Evolutionary conservation across 2,113 vertebrate genomes (phyloP), one percentile per base, ranked within the genome.

Genomic region (Connochaetes taurinus): DNA sequence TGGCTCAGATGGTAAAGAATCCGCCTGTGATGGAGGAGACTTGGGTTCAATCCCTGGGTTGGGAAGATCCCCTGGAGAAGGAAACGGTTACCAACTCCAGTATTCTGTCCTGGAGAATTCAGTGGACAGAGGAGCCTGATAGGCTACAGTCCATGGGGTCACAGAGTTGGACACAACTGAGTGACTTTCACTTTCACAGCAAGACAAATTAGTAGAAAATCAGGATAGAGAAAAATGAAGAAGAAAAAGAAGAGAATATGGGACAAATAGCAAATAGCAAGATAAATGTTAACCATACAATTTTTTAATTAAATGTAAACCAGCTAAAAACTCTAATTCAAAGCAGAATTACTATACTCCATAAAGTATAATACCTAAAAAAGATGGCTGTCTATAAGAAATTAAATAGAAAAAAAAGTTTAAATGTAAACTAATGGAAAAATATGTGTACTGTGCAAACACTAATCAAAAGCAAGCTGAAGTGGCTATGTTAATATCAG

Each of bases 21-120:
- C n/a, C 0, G 0, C 67, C n/a, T 40, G 10, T 5, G 36, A 71
- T 36, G 9, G 19, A 40, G 19, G n/a, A 40, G 67, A 71, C 67
- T 11, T 40, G 19, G 4, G n/a, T 23, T 71, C 64, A 36, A 1
- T 71, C 71, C 71, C 21, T 74, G 71, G 71, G 6, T 14, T 76
- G 71, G 5, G 71, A 43, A 27, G 71, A 76, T 27, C 23, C 36
- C 71, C 71, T 25, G 3, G 36, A 76, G 12, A 43, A 76, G 36
- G 12, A 31, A 76, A 71, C 0, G 1, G n/a, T 71, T 71, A 71
- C 17, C 9, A 21, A 76, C 23, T 43, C 36, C 23, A 76, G 10
- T 74, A 76, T 14, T 76, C 71, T 76, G 16, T 17, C 23, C 71
- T 43, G 71, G 6, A 76, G 36, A 43, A 76, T 25, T 19, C 71